Evolutionary conservation across 2,888 invertebrate genomes (phyloP).

Genomic region (Plebejus anna): DNA sequence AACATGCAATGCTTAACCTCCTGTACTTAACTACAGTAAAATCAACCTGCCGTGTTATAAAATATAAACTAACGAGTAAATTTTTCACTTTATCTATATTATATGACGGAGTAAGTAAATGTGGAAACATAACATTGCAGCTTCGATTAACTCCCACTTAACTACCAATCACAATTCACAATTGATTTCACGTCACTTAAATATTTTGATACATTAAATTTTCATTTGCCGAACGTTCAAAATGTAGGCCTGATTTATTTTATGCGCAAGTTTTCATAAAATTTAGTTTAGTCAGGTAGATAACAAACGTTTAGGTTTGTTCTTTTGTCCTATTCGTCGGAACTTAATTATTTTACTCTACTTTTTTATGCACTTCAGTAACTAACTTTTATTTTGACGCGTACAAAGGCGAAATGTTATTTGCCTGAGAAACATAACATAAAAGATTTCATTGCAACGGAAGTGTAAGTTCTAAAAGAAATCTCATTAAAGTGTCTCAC

Average conservation of each 20-base stretch:
- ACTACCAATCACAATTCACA: conserved; percentile 18
- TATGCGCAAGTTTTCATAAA: neutral
- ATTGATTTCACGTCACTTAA: conserved; percentile 23
- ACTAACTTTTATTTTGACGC: neutral
- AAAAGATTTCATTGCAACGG: conserved; percentile 46
- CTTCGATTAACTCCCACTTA: conserved; percentile 26
- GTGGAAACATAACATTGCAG: conserved; percentile 15
- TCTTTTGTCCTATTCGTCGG: neutral
- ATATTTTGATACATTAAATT: conserved; percentile 27
- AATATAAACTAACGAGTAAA: neutral
- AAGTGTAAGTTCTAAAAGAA: conserved; percentile 47
- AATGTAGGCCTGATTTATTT: neutral
- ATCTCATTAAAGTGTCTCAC: conserved; percentile 67
- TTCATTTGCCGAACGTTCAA: conserved; percentile 17
- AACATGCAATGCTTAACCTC: conserved; percentile 18
- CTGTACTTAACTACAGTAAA: neutral
- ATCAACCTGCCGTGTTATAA: neutral
- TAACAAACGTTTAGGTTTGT: neutral
- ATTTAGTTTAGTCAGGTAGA: neutral
- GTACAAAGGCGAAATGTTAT: conserved; percentile 33
- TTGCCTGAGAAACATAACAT: conserved; percentile 31
- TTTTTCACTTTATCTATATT: neutral
- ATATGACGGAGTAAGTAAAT: neutral
- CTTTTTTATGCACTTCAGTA: no score
- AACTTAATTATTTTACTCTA: no score